phyloP scores from a whole-genome alignment of 2,888 invertebrate genomes.

The Tenthredo distinguenda region DNA sequence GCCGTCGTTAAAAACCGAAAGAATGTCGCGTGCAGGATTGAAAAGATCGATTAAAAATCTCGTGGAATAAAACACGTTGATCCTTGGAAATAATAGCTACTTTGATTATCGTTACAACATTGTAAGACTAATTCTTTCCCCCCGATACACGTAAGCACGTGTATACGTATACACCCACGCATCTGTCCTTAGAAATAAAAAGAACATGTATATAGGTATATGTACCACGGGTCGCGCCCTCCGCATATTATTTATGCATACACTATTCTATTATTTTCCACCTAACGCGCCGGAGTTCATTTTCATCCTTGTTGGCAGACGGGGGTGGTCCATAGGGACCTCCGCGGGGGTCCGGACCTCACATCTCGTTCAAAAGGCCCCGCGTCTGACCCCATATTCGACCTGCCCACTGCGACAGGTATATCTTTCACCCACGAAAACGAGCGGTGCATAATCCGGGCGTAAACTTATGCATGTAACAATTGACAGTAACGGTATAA shows the following conservation, averaged over 20 bases:
- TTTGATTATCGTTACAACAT: not conserved
- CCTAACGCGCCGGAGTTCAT: constrained; percentile 62
- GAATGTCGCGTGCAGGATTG: constrained; percentile 40
- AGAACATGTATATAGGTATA: not conserved
- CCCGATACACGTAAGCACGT: not conserved
- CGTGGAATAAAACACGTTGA: not conserved
- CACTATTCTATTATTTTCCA: constrained; percentile 39
- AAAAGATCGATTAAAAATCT: constrained; percentile 10
- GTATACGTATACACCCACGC: not conserved
- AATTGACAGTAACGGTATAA: constrained; percentile 32
- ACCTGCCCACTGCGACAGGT: constrained; percentile 39
- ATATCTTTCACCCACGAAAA: not conserved
- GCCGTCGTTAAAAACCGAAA: constrained; percentile 25
- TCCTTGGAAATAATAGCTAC: not conserved
- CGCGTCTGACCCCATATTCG: constrained; percentile 2
- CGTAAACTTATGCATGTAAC: constrained; percentile 17
- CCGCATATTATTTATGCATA: constrained; percentile 44
- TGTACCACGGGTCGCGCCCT: constrained; percentile 17
- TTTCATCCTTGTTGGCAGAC: constrained; percentile 66
- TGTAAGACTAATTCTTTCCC: not conserved
- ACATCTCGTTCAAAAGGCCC: constrained; percentile 70
- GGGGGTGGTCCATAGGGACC: constrained; percentile 63
- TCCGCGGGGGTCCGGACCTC: constrained; percentile 66
- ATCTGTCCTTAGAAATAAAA: not conserved
- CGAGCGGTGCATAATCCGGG: constrained; percentile 8